Evolutionary conservation across 2,113 vertebrate genomes (phyloP).

Genomic region (Pseudorasbora parva): DNA sequence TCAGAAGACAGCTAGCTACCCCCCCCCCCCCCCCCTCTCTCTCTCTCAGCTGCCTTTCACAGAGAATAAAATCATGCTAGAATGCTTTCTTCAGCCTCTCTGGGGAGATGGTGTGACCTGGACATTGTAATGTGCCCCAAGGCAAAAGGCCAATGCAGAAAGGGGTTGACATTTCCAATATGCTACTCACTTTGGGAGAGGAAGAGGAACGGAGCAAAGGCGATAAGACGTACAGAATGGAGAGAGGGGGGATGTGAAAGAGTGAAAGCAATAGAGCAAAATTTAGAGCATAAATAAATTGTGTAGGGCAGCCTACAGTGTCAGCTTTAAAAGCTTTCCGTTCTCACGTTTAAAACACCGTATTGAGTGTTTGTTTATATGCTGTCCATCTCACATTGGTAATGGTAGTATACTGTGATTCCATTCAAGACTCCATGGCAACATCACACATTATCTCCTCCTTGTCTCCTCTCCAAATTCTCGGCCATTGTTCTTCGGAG

Average conservation of each 20-base stretch:
- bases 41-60: not conserved
- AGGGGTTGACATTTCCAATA: constrained; percentile 59
- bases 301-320: not conserved
- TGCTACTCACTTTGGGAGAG: constrained; percentile 42
- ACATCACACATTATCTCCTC: constrained; percentile 20
- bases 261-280: not conserved
- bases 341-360: not conserved
- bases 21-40: not conserved
- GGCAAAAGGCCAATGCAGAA: constrained; percentile 33
- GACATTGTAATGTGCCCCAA: constrained; percentile 45
- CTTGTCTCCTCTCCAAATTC: constrained; percentile 50
- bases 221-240: not conserved
- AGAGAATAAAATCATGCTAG: not conserved
- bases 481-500: constrained; percentile 68
- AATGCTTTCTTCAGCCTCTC: constrained; percentile 9
- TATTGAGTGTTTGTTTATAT: constrained; percentile 8
- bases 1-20: too few species aligned
- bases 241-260: not conserved
- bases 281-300: not conserved
- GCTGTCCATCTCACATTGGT: not conserved
- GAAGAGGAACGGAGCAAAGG: constrained; percentile 5
- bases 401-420: constrained; percentile 24
- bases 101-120: constrained; percentile 44
- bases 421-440: constrained; percentile 31
- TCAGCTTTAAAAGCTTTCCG: constrained; percentile 11